Evolutionary conservation across 2,797 vertebrate species (phyloP).

Genomic region (Sebastes goodei): DNA sequence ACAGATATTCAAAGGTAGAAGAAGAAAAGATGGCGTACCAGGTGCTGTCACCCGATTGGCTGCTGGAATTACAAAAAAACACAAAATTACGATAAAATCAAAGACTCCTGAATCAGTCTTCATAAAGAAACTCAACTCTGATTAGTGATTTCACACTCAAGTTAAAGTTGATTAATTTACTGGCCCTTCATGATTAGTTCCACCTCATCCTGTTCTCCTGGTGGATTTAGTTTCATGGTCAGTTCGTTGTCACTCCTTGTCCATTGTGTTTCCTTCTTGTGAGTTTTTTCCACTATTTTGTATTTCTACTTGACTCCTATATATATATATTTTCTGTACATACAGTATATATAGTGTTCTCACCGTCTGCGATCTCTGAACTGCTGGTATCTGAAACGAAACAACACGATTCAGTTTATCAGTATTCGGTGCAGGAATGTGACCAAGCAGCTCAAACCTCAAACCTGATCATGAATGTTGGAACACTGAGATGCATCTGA

Average conservation of each 20-base stretch:
- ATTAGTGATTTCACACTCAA: neutral
- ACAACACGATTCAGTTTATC: neutral
- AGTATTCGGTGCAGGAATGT: too few species aligned
- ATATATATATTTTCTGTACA: too few species aligned
- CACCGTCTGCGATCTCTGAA: slow-evolving; percentile 68
- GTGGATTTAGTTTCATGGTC: too few species aligned
- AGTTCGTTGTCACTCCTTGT: too few species aligned
- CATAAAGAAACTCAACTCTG: neutral
- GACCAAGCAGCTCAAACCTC: too few species aligned
- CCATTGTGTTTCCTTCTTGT: too few species aligned
- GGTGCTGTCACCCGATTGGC: slow-evolving; percentile 61
- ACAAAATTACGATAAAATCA: neutral
- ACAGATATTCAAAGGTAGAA: neutral
- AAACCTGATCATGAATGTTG: neutral
- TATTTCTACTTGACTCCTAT: too few species aligned
- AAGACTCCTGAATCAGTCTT: too few species aligned
- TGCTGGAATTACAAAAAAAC: slow-evolving; percentile 52
- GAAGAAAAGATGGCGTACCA: slow-evolving; percentile 52
- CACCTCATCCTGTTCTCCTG: too few species aligned
- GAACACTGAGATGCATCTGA: neutral
- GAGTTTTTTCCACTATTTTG: too few species aligned
- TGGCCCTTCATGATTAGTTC: too few species aligned
- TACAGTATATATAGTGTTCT: slow-evolving; percentile 19
- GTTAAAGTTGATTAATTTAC: neutral
- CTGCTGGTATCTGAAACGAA: slow-evolving; percentile 71